phyloP scores from a whole-genome alignment of 2,888 invertebrate genomes.

The Acleris sparsana region DNA sequence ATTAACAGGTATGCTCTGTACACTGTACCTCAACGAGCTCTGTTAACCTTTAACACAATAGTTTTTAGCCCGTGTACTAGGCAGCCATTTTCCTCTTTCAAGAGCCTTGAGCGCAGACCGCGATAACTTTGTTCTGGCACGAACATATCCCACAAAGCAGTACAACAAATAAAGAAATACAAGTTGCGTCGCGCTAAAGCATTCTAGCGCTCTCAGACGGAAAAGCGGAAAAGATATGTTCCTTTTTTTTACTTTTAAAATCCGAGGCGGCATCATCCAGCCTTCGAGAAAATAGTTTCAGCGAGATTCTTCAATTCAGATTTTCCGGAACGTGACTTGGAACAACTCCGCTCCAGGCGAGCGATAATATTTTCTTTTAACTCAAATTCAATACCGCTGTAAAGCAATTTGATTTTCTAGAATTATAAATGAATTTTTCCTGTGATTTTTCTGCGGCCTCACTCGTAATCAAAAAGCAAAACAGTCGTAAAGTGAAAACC shows the following conservation, averaged over 20 bases:
- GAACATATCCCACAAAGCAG: constrained; percentile 51
- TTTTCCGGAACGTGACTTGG: constrained; percentile 34
- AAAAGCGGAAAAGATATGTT: constrained; percentile 45
- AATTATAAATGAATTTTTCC: constrained; percentile 7
- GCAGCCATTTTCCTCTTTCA: constrained; percentile 27
- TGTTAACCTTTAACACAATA: constrained; percentile 12
- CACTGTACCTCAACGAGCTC: neutral
- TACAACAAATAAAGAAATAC: constrained; percentile 52
- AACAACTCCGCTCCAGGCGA: constrained; percentile 11
- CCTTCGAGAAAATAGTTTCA: constrained; percentile 33
- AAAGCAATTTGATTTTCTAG: constrained; percentile 21
- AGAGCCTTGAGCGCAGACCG: constrained; percentile 48
- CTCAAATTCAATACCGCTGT: constrained; percentile 15
- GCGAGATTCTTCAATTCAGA: constrained; percentile 31
- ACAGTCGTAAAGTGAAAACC: constrained; percentile 30
- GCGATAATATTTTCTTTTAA: constrained; percentile 30
- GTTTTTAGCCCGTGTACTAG: constrained; percentile 20
- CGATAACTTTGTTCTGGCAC: constrained; percentile 59
- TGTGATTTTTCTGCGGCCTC: constrained; percentile 16
- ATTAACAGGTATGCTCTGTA: constrained; percentile 19
- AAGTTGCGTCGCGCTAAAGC: constrained; percentile 44
- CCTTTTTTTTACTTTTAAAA: constrained; percentile 51
- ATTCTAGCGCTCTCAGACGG: constrained; percentile 42
- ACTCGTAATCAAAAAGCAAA: constrained; percentile 28
- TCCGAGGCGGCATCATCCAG: constrained; percentile 34